Conservation (phyloP, 2,113 vertebrate species). For the Scophthalmus maximus region DNA sequence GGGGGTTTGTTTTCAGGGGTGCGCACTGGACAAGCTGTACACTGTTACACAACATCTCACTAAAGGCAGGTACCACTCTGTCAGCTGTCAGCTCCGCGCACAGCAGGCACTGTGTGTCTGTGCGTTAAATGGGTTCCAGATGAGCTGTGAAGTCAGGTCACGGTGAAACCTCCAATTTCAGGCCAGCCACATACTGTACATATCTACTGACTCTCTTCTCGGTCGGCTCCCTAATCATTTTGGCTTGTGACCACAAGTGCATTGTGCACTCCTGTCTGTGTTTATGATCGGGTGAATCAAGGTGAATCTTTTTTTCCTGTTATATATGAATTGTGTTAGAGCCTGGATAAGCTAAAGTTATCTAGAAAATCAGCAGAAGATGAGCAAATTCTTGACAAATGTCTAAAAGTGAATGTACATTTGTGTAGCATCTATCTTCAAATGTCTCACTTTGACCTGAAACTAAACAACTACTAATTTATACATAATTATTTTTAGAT, state of each 20-base stretch:
- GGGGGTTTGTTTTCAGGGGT: constrained; percentile 49
- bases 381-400: too few relatives aligned
- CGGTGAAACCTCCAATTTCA: constrained; percentile 13
- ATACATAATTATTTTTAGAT: too few relatives aligned
- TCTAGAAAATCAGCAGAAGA: too few relatives aligned
- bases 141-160: constrained; percentile 57
- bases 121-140: constrained; percentile 76
- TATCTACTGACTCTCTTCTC: constrained; percentile 1
- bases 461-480: too few relatives aligned
- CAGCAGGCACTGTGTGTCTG: constrained; percentile 14
- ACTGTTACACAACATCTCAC: constrained; percentile 58
- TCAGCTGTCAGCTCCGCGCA: constrained; percentile 51
- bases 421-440: too few relatives aligned
- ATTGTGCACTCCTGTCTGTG: too few relatives aligned
- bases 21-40: constrained; percentile 40
- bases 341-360: too few relatives aligned
- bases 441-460: background rate
- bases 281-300: too few relatives aligned
- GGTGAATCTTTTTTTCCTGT: too few relatives aligned
- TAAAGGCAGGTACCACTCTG: constrained; percentile 62
- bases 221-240: background rate
- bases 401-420: too few relatives aligned
- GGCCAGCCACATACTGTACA: too few relatives aligned
- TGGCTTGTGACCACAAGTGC: background rate
- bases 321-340: too few relatives aligned